A percentile compares a stretch with the other conserved stretches of the same genome.
These are phyloP conservation scores for Aleiodes testaceus DNA, from an alignment of 2,888 invertebrate species.

Conservation along the genomic window DNA sequence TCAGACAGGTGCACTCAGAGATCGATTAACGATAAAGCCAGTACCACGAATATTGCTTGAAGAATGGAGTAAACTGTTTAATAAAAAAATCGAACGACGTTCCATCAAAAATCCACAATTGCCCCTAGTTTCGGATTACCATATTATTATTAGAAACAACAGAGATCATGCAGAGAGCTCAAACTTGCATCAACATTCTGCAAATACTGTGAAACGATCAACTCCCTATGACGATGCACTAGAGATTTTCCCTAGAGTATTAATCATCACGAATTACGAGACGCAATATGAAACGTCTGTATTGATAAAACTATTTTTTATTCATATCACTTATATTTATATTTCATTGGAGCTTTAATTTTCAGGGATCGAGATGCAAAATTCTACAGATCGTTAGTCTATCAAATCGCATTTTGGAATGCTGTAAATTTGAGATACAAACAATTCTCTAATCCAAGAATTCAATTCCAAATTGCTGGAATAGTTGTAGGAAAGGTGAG, in stretches of 20 bases:
- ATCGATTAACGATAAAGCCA: background rate
- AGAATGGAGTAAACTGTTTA: background rate
- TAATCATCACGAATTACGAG: background rate
- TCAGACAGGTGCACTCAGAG: background rate
- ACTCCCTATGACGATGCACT: background rate
- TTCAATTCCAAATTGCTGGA: slow-evolving; percentile 1
- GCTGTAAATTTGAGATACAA: background rate
- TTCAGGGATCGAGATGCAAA: background rate
- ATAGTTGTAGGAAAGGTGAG: background rate
- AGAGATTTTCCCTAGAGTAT: background rate
- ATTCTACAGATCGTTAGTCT: background rate
- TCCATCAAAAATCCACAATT: too few species aligned
- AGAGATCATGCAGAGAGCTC: too few species aligned
- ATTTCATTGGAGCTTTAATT: background rate
- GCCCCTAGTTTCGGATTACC: too few species aligned
- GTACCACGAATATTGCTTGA: background rate
- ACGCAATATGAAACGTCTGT: too few species aligned
- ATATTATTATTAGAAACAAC: too few species aligned
- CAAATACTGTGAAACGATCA: too few species aligned
- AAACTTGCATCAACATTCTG: too few species aligned
- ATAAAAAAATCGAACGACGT: too few species aligned
- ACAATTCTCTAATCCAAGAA: background rate
- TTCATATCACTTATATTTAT: too few species aligned
- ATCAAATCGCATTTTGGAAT: background rate
- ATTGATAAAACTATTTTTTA: too few species aligned